phyloP scores from a whole-genome alignment of 2,113 vertebrate species.

The Alexandromys fortis region DNA sequence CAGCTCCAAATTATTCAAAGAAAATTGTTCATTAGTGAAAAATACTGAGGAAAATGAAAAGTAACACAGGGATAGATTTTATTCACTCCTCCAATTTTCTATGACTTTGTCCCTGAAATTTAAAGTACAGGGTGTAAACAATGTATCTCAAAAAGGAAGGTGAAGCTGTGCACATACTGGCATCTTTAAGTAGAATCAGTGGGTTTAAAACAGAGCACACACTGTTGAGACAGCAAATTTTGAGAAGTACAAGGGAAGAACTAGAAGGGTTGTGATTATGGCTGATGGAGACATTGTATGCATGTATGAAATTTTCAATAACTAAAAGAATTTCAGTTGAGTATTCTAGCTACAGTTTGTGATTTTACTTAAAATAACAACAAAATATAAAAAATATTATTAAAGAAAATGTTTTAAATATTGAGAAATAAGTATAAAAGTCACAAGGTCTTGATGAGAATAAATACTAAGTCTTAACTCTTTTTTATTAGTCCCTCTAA shows the following conservation, averaged over 20 bases:
- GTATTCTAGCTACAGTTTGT: neutral
- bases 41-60: neutral
- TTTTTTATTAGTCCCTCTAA: neutral
- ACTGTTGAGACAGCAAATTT: neutral
- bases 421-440: neutral
- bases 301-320: neutral
- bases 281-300: neutral
- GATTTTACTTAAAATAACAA: neutral
- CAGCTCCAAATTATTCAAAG: constrained; percentile 19
- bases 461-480: neutral
- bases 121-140: neutral
- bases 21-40: neutral
- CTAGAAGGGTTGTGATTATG: neutral
- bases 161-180: neutral
- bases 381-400: neutral
- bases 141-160: neutral
- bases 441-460: neutral
- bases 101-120: neutral
- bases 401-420: constrained; percentile 19
- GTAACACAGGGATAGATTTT: neutral
- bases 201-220: neutral
- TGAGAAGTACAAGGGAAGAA: neutral
- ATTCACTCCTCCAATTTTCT: neutral
- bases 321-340: neutral
- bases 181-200: neutral